Evolutionary conservation across 2,888 invertebrate genomes (phyloP).

Genomic region (Phrixothrix hirtus): DNA sequence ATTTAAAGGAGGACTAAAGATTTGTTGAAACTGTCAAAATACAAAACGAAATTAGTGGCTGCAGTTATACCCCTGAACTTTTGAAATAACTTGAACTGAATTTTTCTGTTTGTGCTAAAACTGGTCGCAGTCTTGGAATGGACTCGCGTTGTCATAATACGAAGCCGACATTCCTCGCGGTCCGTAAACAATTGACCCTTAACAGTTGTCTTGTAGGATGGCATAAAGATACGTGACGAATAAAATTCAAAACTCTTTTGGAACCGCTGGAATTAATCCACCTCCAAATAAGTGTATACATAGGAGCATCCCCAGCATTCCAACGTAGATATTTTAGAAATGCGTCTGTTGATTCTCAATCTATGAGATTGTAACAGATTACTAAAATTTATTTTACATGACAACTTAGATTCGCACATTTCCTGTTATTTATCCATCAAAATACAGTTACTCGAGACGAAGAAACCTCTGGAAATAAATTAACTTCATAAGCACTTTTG

Average conservation of each 20-base stretch:
- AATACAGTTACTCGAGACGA: too few relatives aligned
- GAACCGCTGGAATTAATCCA: constrained; percentile 22
- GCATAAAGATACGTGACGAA: background rate
- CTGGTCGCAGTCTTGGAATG: constrained; percentile 33
- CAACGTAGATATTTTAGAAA: constrained; percentile 26
- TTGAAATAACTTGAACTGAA: constrained; percentile 18
- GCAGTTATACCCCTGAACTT: constrained; percentile 23
- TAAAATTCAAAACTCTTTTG: constrained; percentile 11
- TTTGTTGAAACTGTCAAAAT: constrained; percentile 25
- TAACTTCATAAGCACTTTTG: too few relatives aligned
- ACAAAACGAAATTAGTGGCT: constrained; percentile 21
- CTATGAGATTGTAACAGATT: too few relatives aligned
- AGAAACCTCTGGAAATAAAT: too few relatives aligned
- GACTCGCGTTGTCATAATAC: constrained; percentile 30
- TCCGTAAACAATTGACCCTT: constrained; percentile 25
- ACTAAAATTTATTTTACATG: too few relatives aligned
- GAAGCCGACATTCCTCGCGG: constrained; percentile 36
- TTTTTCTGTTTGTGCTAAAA: constrained; percentile 36
- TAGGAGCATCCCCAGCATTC: constrained; percentile 19
- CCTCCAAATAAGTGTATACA: constrained; percentile 20
- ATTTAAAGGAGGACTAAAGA: constrained; percentile 22
- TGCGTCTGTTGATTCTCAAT: constrained; percentile 14
- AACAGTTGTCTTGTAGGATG: constrained; percentile 18
- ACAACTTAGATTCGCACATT: too few relatives aligned
- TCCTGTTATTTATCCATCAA: too few relatives aligned